Evolutionary conservation across 2,797 vertebrate genomes (phyloP).

Genomic region (Liparis tanakae): DNA sequence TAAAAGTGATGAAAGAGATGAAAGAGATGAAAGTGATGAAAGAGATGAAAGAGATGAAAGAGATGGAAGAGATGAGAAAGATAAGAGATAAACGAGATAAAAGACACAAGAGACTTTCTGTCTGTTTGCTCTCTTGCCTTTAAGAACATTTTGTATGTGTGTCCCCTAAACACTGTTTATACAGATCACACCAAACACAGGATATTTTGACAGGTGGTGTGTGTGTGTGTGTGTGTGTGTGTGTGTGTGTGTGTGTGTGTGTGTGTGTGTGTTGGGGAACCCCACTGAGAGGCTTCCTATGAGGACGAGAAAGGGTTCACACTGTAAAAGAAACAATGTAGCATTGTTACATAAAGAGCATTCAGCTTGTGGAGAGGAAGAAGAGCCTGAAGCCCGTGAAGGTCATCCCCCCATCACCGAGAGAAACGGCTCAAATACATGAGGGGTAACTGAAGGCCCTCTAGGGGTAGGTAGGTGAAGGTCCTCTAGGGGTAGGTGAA

Average conservation of each 20-base stretch:
- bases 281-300: conserved; percentile 37
- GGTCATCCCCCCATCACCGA: not conserved
- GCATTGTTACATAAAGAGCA: conserved; percentile 17
- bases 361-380: conserved; percentile 1
- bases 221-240: conserved; percentile 29
- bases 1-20: too few species aligned
- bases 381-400: not conserved
- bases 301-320: conserved; percentile 22
- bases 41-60: too few species aligned
- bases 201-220: conserved; percentile 76
- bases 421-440: too few species aligned
- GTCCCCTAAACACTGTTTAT: conserved; percentile 60
- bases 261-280: conserved; percentile 26
- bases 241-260: conserved; percentile 17
- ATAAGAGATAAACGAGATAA: too few species aligned
- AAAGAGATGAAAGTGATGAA: too few species aligned
- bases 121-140: not conserved
- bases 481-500: too few species aligned
- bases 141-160: conserved; percentile 13
- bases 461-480: too few species aligned
- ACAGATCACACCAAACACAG: conserved; percentile 71
- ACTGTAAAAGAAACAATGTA: conserved; percentile 2
- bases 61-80: too few species aligned
- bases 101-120: not conserved
- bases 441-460: too few species aligned